Percentiles rank a stretch among this genome's conserved stretches.
Evolutionary conservation across 2,113 vertebrate genomes (phyloP).

Genomic region (Martes martes): DNA sequence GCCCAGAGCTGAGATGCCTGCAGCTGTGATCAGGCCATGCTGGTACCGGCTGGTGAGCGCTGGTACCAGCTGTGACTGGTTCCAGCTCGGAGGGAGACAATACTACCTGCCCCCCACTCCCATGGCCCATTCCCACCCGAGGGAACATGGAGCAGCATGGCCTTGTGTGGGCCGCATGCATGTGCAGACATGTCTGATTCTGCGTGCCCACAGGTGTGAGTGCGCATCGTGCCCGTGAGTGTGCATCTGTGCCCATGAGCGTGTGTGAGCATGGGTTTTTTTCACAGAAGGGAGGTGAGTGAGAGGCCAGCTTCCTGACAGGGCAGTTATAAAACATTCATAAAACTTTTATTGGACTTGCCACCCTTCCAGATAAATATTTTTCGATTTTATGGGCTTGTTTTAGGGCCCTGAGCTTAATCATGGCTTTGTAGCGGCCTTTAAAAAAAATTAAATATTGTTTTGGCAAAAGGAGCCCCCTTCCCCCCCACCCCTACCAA

Average conservation of each 20-base stretch:
- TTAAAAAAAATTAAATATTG: constrained; percentile 76
- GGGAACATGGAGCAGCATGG: rapidly evolving
- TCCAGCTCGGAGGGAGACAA: background rate
- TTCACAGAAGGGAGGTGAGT: constrained; percentile 75
- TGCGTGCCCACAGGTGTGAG: background rate
- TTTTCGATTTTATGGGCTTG: constrained; percentile 82
- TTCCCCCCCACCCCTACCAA: background rate
- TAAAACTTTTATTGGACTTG: constrained; percentile 85
- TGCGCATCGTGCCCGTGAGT: background rate
- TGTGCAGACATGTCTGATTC: background rate
- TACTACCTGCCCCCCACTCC: background rate
- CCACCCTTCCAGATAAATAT: constrained; percentile 86
- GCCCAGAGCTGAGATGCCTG: background rate
- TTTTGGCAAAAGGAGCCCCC: constrained; percentile 70
- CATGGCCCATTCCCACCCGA: rapidly evolving
- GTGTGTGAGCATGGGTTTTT: constrained; percentile 36
- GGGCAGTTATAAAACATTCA: constrained; percentile 81
- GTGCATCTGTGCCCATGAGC: background rate
- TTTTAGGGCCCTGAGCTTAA: constrained; percentile 80
- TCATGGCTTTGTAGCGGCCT: constrained; percentile 81
- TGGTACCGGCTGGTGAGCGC: no score
- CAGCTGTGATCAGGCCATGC: background rate
- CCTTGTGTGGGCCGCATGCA: rapidly evolving
- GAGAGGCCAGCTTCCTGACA: constrained; percentile 77
- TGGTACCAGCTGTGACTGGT: no score